Conservation (phyloP, 2,797 vertebrate genomes). For the Stomatorhinus walkeri region DNA sequence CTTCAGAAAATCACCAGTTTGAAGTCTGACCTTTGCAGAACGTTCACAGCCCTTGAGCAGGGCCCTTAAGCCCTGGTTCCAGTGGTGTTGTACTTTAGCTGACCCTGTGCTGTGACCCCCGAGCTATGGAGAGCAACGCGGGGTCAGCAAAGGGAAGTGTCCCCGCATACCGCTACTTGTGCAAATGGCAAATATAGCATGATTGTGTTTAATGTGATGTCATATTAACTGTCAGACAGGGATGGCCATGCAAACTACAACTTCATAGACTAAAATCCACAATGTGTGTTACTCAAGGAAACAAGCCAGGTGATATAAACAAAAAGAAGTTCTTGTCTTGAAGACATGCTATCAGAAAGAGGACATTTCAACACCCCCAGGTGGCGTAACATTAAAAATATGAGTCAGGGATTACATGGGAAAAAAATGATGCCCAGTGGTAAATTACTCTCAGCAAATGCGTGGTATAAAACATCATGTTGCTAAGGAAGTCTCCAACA, state of each 20-base stretch:
- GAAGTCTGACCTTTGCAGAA: background rate
- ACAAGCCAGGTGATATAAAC: background rate
- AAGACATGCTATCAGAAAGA: background rate
- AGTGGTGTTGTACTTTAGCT: background rate
- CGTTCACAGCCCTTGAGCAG: background rate
- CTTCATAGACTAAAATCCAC: background rate
- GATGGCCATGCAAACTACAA: background rate
- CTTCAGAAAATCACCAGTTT: background rate
- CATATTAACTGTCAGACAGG: background rate
- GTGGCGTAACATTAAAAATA: background rate
- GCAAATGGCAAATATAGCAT: background rate
- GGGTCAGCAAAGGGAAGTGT: background rate
- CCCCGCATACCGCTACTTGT: background rate
- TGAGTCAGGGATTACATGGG: background rate
- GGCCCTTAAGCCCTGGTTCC: background rate
- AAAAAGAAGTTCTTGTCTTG: background rate
- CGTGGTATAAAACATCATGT: background rate
- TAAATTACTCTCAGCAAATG: background rate
- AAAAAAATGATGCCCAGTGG: background rate
- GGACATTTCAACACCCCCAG: background rate
- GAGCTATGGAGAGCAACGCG: background rate
- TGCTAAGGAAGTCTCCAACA: conserved; percentile 32
- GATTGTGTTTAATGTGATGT: background rate
- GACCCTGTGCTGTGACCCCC: background rate
- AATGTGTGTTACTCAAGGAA: background rate